Conservation (phyloP, 2,113 vertebrate genomes). For the Emydura subglobosa region DNA sequence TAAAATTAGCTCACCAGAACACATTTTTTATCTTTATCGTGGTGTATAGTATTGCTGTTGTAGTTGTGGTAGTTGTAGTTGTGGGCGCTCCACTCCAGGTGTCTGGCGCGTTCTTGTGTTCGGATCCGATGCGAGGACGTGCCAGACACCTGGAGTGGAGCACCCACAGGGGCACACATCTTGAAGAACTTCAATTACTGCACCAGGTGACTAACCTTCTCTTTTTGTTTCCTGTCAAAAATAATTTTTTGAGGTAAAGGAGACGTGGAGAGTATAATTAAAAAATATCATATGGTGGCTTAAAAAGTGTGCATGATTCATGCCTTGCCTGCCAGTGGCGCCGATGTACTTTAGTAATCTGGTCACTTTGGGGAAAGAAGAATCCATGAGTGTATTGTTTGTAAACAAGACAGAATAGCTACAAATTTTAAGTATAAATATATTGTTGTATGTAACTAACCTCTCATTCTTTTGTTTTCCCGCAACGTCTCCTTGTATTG, state of each 20-base stretch:
- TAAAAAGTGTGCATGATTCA: background rate
- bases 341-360: background rate
- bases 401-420: background rate
- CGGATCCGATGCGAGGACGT: too few relatives aligned
- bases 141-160: too few relatives aligned
- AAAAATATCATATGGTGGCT: background rate
- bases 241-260: background rate
- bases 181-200: too few relatives aligned
- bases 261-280: background rate
- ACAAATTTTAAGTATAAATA: background rate
- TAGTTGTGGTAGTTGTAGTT: background rate
- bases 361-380: background rate
- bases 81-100: too few relatives aligned
- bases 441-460: background rate
- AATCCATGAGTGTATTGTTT: background rate
- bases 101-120: too few relatives aligned
- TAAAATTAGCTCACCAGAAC: background rate
- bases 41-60: background rate
- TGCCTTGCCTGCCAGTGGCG: background rate
- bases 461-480: background rate
- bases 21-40: background rate
- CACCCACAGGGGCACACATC: too few relatives aligned
- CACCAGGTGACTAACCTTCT: background rate
- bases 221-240: background rate
- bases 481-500: background rate